Evolutionary conservation across 2,888 invertebrate species (phyloP), one percentile per base, ranked within the genome.

Genomic region (Panopea generosa): DNA sequence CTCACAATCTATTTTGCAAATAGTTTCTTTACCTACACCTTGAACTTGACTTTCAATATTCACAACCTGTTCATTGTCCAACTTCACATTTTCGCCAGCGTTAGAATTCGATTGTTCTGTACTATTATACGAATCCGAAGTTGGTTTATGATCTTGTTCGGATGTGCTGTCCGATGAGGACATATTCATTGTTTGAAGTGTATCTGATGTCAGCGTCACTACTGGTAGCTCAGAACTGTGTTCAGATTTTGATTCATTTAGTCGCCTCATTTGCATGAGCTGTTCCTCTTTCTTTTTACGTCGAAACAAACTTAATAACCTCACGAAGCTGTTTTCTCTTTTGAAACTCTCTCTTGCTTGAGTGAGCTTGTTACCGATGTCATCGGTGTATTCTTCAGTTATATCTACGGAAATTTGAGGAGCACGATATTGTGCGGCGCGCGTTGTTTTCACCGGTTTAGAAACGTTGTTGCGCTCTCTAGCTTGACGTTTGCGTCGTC

Each of bases 401-500:
- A 33, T 33, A 33, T 33, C 33, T 33, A 33, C 11, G 33, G 33
- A 33, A 11, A 11, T 33, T 11, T 33, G 33, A 7, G 43, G n/a
- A 6, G 68, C 59, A 26, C 59, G 68, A 2, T 38, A 38, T 26
- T 50, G 59, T 7, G 50, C 68, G 3, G 68, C 52, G 7, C 68
- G 49, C 7, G 38, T 27, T 1, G 26, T 57, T 22, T 7, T 24
- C 16, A 27, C 59, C 1, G 65, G 65, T 20, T 52, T 63, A 4
- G 33, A 38, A 2, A 57, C 40, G 20, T 57, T 50, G 45, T 52
- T 69, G 9, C 69, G 56, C 47, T 65, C 56, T 9, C 77, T 59
- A 0, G 66, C 65, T 2, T 56, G 66, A 11, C 67, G 65, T 29
- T 73, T 73, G 1, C 77, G 68, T 38, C 77, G 77, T 49, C 77